Evolutionary conservation across 2,113 vertebrate genomes (phyloP), one percentile per base, ranked within the genome.

Genomic region (Diadophis punctatus): DNA sequence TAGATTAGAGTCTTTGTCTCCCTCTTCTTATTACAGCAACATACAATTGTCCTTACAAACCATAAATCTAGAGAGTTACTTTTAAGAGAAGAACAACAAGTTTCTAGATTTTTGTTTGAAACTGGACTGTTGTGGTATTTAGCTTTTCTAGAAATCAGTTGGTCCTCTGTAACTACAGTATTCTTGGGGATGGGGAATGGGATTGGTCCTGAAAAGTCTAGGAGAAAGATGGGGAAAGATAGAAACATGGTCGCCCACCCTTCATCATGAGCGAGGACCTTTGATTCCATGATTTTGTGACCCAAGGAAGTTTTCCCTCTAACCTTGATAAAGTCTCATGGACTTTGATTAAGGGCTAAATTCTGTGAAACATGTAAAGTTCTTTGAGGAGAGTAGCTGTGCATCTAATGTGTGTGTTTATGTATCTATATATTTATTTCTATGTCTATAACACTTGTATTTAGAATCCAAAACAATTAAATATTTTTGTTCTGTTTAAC

Each of bases 401-500:
- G 63, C n/a, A 22, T 3, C 6, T 39, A 39, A 80, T 39, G 34
- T 80, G 18, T 43, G 95, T 96, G 97, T 91, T 85, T 89, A 92
- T 27, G 3, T 30, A 51, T 90, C 0, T 86, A 94, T 89, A 56
- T 80, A 56, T 39, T 5, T 20, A 88, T 8, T 0, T 0, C 7
- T 74, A 10, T 27, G 12, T 22, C 16, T 87, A 30, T 91, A 46
- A 34, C 0, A 87, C 80, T 53, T 63, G 14, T 0, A 4, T 8
- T 27, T 87, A 84, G 93, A 88, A 89, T 55, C 20, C 46, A 52
- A 20, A 88, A 94, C 90, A 95, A 93, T 94, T 52, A 5, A 58
- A 6, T 86, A 48, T 16, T 91, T 51, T 89, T 52, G 9, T 94
- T 93, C 93, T 27, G 92, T 88, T 95, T 89, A 89, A 95, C n/a